Evolutionary conservation across 1,140 invertebrate species (phyloP).

Genomic region (Calliopsis andreniformis): DNA sequence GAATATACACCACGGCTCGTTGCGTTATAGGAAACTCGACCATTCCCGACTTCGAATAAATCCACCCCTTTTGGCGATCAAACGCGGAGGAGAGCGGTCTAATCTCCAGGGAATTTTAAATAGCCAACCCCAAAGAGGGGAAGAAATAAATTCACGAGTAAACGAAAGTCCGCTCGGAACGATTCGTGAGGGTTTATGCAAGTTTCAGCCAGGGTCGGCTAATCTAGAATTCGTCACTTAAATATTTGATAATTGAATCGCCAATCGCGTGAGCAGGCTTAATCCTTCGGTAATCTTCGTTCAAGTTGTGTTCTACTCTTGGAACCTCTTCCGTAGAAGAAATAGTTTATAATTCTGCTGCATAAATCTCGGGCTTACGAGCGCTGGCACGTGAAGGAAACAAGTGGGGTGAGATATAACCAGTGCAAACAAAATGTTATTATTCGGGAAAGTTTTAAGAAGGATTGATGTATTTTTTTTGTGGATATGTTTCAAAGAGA

Average conservation of each 20-base stretch:
- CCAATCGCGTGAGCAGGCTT: slow-evolving; percentile 7
- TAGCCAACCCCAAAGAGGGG: background rate
- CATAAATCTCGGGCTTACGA: slow-evolving; percentile 45
- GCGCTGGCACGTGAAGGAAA: slow-evolving; percentile 22
- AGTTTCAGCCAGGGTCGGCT: slow-evolving; percentile 8
- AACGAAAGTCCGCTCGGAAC: slow-evolving; percentile 13
- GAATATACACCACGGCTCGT: background rate
- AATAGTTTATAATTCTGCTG: slow-evolving; percentile 51
- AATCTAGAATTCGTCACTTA: slow-evolving; percentile 45
- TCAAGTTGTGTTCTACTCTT: slow-evolving; percentile 13
- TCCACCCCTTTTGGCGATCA: background rate
- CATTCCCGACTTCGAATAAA: background rate
- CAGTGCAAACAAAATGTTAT: slow-evolving; percentile 41
- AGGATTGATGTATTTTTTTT: too few relatives aligned
- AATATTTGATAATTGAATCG: slow-evolving; percentile 59
- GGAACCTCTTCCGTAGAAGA: slow-evolving; percentile 38
- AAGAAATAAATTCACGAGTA: background rate
- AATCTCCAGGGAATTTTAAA: background rate
- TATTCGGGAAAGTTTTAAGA: too few relatives aligned
- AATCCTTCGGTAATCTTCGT: slow-evolving; percentile 35
- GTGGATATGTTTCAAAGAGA: too few relatives aligned
- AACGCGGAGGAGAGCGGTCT: background rate
- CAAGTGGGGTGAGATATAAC: slow-evolving; percentile 18
- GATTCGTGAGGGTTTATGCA: background rate
- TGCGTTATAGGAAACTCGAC: background rate